A percentile compares a stretch with the other conserved stretches of the same genome.
Evolutionary conservation across 2,113 vertebrate genomes (phyloP).

Genomic region (Narcine bancroftii): DNA sequence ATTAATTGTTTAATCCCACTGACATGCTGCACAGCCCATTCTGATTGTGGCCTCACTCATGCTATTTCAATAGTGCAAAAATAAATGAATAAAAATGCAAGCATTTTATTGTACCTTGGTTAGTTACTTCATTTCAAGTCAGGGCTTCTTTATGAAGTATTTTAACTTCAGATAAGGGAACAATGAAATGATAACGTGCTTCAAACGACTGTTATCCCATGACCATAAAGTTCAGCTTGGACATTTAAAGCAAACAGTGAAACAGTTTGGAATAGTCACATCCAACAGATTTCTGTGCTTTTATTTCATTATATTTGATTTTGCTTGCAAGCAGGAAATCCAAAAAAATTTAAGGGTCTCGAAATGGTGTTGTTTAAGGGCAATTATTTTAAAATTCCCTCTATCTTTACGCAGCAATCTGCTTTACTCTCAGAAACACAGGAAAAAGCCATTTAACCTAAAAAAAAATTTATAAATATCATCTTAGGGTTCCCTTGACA

Average conservation of each 20-base stretch:
- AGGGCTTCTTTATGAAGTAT: background rate
- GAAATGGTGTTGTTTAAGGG: background rate
- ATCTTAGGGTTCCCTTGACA: background rate
- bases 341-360: background rate
- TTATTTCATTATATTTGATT: slow-evolving; percentile 10
- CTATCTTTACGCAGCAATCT: background rate
- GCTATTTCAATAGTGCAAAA: background rate
- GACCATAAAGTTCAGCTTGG: background rate
- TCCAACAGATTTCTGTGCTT: background rate
- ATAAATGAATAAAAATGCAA: background rate
- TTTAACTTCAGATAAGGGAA: background rate
- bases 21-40: background rate
- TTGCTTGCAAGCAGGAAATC: background rate
- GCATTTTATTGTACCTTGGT: background rate
- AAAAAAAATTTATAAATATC: background rate
- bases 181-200: background rate
- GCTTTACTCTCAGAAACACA: background rate
- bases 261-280: background rate
- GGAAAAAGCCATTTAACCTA: background rate
- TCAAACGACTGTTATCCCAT: background rate
- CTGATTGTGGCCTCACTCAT: background rate
- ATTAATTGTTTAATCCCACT: background rate
- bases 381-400: background rate
- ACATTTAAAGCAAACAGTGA: background rate
- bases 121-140: background rate